Conservation (phyloP, 2,888 invertebrate species). For the Xestia ashworthii region DNA sequence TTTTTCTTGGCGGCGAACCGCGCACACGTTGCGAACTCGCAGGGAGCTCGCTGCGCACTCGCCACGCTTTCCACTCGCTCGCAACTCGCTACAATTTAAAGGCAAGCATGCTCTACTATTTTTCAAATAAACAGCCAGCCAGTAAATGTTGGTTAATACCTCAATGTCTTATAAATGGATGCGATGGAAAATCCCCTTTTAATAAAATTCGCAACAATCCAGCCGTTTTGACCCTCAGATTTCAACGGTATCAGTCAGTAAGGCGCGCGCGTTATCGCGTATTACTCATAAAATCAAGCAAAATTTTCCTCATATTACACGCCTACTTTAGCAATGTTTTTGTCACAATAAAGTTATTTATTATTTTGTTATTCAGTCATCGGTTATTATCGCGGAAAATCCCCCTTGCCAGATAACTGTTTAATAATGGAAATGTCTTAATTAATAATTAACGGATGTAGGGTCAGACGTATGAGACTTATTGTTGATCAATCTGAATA, state of each 20-base stretch:
- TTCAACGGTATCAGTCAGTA: constrained; percentile 30
- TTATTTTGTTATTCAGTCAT: constrained; percentile 41
- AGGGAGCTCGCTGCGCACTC: too few species aligned
- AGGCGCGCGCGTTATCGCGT: constrained; percentile 27
- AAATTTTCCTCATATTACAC: constrained; percentile 42
- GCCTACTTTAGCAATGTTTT: constrained; percentile 11
- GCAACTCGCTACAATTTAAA: too few species aligned
- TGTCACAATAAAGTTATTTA: constrained; percentile 46
- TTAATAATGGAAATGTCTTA: constrained; percentile 25
- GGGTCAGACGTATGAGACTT: background rate
- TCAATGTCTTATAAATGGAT: background rate
- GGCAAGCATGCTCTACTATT: too few species aligned
- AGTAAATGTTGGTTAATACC: background rate
- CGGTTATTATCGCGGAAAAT: constrained; percentile 43
- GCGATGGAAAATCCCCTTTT: constrained; percentile 14
- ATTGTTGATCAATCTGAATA: background rate
- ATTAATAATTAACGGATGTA: constrained; percentile 27
- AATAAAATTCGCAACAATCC: background rate
- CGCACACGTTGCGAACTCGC: too few species aligned
- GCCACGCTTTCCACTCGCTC: too few species aligned
- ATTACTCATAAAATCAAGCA: constrained; percentile 33
- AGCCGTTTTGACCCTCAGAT: background rate
- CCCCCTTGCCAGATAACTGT: constrained; percentile 17
- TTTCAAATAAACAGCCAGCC: too few species aligned
- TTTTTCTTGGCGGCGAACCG: too few species aligned